Base-by-base conservation (phyloP, 2,113 vertebrate genomes). In the Puntigrus tetrazona region DNA sequence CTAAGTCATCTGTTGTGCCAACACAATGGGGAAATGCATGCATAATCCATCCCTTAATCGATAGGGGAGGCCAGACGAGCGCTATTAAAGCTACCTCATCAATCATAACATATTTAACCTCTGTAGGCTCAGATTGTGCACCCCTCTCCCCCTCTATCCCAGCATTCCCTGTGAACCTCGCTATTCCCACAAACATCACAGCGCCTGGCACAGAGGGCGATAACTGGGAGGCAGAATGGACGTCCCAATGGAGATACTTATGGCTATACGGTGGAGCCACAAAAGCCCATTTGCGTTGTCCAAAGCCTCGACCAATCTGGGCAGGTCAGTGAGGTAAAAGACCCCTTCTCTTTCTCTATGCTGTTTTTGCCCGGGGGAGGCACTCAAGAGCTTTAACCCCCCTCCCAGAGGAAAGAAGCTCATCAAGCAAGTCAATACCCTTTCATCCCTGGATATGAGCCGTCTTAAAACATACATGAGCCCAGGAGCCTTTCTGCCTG, bases 391-490 rank as follows among this genome's bases (percentile, higher is more conserved):
- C 88, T 91, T 89, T 89, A 91, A 80, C 79, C 88, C 85, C 14
- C 67, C 82, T 93, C 90, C 87, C 87, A 81, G 82, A 88, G 91
- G 91, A 89, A 90, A 89, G 31, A 88, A 91, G 91, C 90, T 92
- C 90, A 92, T 92, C 90, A 88, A 87, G 91, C 86, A 86, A 82
- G 92, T 94, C 92, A 92, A 94, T 94, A 92, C 79, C 57, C 73
- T 76, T 83, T 11, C 79, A 83, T 83, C 82, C 47, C 81, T 8
- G 0, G 90, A 91, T 89, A 86, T 87, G 88, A 91, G 81, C 57
- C 77, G 86, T 87, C 86, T 90, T 94, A 91, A 93, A 94, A 94
- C 91, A 92, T 93, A 92, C 90, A 94, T 94, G 93, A 94, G 92
- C 86, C 85, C 88, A 86, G 83, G 91, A 87, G 91, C 86, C 76